Evolutionary conservation across 2,797 vertebrate genomes (phyloP), one percentile per base, ranked within the genome.

Genomic region (Melanogrammus aeglefinus): DNA sequence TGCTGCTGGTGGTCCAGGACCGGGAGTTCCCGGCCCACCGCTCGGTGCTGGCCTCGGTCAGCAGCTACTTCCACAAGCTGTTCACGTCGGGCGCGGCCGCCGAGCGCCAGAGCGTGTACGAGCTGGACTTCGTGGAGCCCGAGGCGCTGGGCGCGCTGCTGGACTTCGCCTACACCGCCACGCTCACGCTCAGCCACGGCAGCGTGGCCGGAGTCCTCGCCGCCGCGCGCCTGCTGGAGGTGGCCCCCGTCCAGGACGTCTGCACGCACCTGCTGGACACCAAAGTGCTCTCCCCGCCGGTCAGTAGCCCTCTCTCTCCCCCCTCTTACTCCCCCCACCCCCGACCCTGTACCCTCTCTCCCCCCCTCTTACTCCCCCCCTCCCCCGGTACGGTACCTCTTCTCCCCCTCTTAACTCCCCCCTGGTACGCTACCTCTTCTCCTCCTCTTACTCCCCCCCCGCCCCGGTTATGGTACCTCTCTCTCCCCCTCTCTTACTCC

Each of bases 101-200:
- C 29, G 96, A 98, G 94, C 97, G 97, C 88, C 96, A 97, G 90
- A 99, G 96, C 83, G 91, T 99, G 90, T 99, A 99, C 84, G 95
- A 93, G 91, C 96, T 99, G 76, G 97, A 99, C 94, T 99, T 99
- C 83, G 96, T 99, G 91, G 94, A 93, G 0, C 95, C 96, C 0
- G 97, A 99, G 21, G 96, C 97, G 1, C 93, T 99, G 83, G 95
- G 96, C 2, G 97, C 97, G 0, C 93, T 99, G 91, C 94, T 99
- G 92, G 98, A 99, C 93, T 99, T 98, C 85, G 98, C 97, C 88
- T 99, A 99, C 92, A 99, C 97, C 0, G 97, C 98, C 86, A 99
- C 98, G 16, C 94, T 99, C 77, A 99, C 96, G 0, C 95, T 99
- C 91, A 99, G 96, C 92, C 96, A 96, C 80, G 95, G 94, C 74